Base-by-base conservation (phyloP, 2,888 invertebrate genomes). In the Mechanitis messenoides region DNA sequence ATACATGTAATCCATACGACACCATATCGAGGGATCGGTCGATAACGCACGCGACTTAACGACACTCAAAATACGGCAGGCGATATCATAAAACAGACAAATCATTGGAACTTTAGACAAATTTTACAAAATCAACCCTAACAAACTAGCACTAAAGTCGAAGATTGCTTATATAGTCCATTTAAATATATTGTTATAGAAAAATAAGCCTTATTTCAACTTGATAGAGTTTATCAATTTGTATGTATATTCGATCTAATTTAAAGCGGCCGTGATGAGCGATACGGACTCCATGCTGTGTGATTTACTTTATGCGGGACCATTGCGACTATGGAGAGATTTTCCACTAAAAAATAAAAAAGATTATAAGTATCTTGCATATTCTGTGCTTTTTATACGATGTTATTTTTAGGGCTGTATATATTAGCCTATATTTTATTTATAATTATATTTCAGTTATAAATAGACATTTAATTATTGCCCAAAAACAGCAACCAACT, bases 281-380 rank as follows among this genome's bases (percentile, higher is more conserved):
- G 75, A 70, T 65, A 74, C 78, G 81, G 73, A 70, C 66, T 73
- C 63, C 86, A 78, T 71, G 84, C 84, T 81, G 86, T 61, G 86
- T 83, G 85, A 85, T 84, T 83, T 85, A 86, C 80, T 76, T 67
- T 63, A 63, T 60, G 69, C 62, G 64, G 47, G 50, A 50, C 31
- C 50, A 31, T 50, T 31, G 50, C 50, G 50, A 50, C 50, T 50
- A 31, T 50, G 50, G 50, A 28, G 50, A 50, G 50, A 50, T 50
- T 50, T 50, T 50, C 28, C 50, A 50, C 9, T 50, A 50, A 50
- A 50, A 50, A 50, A 50, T 50, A 31, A 50, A 50, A 50, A 50
- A 50, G 31, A 50, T 50, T 50, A 50, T 50, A 42, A 42, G 42
- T 42, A 42, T 9, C 42, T 42, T 9, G 42, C 42, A 42, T 42